Percentiles rank a stretch among this genome's conserved stretches.
Evolutionary conservation across 2,797 vertebrate genomes (phyloP).

Genomic region (Microtus californicus): DNA sequence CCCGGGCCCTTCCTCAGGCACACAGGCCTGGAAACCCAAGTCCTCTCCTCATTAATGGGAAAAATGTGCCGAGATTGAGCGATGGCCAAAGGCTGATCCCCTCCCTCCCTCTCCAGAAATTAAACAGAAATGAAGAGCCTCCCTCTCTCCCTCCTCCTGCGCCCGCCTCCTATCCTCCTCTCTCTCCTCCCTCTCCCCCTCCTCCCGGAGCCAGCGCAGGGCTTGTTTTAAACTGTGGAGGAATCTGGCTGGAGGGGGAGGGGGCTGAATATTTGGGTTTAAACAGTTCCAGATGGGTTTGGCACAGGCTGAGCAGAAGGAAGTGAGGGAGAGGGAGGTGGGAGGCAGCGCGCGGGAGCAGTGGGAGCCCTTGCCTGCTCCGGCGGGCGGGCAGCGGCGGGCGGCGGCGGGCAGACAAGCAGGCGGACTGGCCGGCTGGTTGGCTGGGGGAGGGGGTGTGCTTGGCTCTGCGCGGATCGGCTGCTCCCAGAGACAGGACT

Average conservation of each 20-base stretch:
- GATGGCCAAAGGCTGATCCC: conserved; percentile 88
- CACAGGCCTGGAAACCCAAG: conserved; percentile 85
- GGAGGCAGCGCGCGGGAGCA: conserved; percentile 82
- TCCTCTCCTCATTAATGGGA: conserved; percentile 90
- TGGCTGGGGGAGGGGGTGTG: conserved; percentile 40
- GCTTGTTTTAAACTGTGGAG: conserved; percentile 91
- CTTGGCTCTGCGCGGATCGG: not conserved
- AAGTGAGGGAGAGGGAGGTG: conserved; percentile 86
- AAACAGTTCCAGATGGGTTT: conserved; percentile 91
- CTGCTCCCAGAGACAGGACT: conserved; percentile 53
- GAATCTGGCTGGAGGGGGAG: conserved; percentile 87
- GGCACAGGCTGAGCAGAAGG: conserved; percentile 85
- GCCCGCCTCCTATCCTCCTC: conserved; percentile 20
- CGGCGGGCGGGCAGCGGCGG: conserved; percentile 69
- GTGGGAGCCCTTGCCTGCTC: conserved; percentile 78
- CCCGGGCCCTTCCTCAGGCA: conserved; percentile 74
- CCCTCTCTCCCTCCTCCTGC: conserved; percentile 70
- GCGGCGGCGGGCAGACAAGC: conserved; percentile 67
- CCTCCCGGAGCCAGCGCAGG: conserved; percentile 83
- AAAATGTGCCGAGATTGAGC: conserved; percentile 90
- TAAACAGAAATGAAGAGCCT: conserved; percentile 88
- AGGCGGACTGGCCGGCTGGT: conserved; percentile 68
- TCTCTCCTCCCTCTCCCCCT: conserved; percentile 73
- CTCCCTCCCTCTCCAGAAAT: conserved; percentile 87
- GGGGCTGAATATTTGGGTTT: conserved; percentile 88